phyloP scores from a whole-genome alignment of 1,140 invertebrate genomes.

The Zaprionus gabonicus region DNA sequence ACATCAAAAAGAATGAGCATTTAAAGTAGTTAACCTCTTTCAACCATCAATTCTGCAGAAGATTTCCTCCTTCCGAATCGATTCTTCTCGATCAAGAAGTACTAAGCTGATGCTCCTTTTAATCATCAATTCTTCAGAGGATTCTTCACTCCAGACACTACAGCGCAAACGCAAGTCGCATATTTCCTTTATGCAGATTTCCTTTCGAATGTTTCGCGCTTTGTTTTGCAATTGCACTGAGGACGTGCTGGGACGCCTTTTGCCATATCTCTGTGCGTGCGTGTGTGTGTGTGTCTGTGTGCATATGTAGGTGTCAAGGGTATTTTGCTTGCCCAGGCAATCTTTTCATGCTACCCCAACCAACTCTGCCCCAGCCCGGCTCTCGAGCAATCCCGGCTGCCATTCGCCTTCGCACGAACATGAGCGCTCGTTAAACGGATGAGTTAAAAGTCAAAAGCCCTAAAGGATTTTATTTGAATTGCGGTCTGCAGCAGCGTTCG shows the following conservation, averaged over 20 bases:
- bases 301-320: constrained; percentile 74
- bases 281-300: constrained; percentile 36
- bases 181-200: constrained; percentile 18
- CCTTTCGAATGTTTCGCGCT: constrained; percentile 57
- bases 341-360: constrained; percentile 24
- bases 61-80: too few relatives aligned
- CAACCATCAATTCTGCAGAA: too few relatives aligned
- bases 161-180: constrained; percentile 14
- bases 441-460: constrained; percentile 83
- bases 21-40: too few relatives aligned
- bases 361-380: constrained; percentile 19
- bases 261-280: constrained; percentile 19
- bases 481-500: constrained; percentile 73
- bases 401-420: constrained; percentile 74
- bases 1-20: too few relatives aligned
- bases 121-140: too few relatives aligned
- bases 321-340: constrained; percentile 68
- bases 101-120: too few relatives aligned
- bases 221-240: constrained; percentile 67
- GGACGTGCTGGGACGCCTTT: constrained; percentile 49
- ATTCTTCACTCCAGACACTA: too few relatives aligned
- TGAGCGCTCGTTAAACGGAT: constrained; percentile 81
- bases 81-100: too few relatives aligned
- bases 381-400: constrained; percentile 37
- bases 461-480: constrained; percentile 84